A percentile compares a stretch with the other conserved stretches of the same genome.
Evolutionary conservation across 53 echinoderm and acorn worm species (phyloP).

Genomic region (Apostichopus leukothele): DNA sequence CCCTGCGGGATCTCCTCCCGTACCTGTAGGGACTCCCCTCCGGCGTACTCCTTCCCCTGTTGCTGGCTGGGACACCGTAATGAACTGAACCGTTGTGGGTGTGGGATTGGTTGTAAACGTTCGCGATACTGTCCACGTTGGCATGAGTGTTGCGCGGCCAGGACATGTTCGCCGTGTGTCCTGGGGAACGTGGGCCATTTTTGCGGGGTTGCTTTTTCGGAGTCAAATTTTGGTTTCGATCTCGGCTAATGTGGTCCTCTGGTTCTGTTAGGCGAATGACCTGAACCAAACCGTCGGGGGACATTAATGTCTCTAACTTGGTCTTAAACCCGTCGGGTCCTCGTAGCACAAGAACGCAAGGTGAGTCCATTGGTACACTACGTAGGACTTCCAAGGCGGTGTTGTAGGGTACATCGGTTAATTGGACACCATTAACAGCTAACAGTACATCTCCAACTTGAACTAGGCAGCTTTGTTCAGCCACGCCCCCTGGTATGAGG

Average conservation of each 20-base stretch:
- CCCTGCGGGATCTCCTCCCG: slow-evolving; percentile 72
- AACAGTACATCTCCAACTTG: slow-evolving; percentile 88
- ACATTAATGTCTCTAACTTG: slow-evolving; percentile 81
- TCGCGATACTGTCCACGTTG: slow-evolving; percentile 56
- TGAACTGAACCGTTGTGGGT: slow-evolving; percentile 64
- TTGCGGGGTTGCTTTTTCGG: slow-evolving; percentile 71
- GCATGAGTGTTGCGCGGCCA: slow-evolving; percentile 76
- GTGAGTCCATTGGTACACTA: slow-evolving; percentile 94
- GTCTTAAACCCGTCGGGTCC: slow-evolving; percentile 92
- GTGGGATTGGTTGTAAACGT: slow-evolving; percentile 65
- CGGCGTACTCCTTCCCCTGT: slow-evolving; percentile 63
- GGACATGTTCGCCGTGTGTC: slow-evolving; percentile 62
- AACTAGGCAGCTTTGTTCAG: slow-evolving; percentile 86
- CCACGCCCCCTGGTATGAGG: slow-evolving; percentile 91
- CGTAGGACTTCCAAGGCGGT: slow-evolving; percentile 93
- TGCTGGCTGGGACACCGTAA: slow-evolving; percentile 52
- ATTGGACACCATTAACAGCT: slow-evolving; percentile 95
- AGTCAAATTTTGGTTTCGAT: slow-evolving; percentile 51
- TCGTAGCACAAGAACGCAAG: slow-evolving; percentile 85
- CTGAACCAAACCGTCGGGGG: slow-evolving; percentile 79
- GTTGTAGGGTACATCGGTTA: slow-evolving; percentile 90
- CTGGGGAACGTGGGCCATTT: slow-evolving; percentile 69
- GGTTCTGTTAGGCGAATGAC: slow-evolving; percentile 79
- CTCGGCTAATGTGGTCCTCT: slow-evolving; percentile 49
- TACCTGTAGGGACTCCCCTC: slow-evolving; percentile 82